These are phyloP conservation scores for Eristalis pertinax DNA, from an alignment of 2,888 invertebrate genomes.

Conservation along the genomic window DNA sequence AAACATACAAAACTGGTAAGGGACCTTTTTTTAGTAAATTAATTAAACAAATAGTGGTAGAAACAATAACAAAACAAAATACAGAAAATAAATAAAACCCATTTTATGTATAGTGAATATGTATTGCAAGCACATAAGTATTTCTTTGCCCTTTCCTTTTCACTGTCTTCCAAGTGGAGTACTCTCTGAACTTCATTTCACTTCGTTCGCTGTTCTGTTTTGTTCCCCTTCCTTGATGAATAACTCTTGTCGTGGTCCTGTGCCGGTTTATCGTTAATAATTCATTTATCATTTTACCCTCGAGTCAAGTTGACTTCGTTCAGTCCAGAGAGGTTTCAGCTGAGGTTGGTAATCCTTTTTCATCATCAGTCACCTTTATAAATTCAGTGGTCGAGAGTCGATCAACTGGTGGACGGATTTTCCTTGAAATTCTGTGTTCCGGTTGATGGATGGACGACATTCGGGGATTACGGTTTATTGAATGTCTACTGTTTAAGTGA, in stretches of 20 bases:
- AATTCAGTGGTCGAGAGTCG: not conserved
- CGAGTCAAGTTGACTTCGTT: not conserved
- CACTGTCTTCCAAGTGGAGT: no score
- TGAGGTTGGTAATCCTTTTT: not conserved
- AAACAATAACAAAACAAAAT: conserved; percentile 19
- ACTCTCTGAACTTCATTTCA: not conserved
- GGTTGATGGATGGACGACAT: not conserved
- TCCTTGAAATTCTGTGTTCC: not conserved
- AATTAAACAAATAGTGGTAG: conserved; percentile 74
- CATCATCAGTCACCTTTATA: not conserved
- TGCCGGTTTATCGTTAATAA: not conserved
- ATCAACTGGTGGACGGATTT: not conserved
- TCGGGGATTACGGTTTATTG: not conserved
- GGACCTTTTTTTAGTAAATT: conserved; percentile 80
- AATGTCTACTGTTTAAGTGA: no score
- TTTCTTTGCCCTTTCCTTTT: not conserved
- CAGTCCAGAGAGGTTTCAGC: not conserved
- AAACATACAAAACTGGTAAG: conserved; percentile 78
- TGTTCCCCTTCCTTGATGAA: not conserved
- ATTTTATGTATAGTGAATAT: conserved; percentile 31
- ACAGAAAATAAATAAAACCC: not conserved
- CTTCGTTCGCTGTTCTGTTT: not conserved
- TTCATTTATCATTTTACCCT: not conserved
- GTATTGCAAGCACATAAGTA: not conserved
- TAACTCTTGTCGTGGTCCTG: not conserved